Evolutionary conservation across 2,888 invertebrate species (phyloP), one percentile per base, ranked within the genome.

Genomic region (Asteroscopus sphinx): DNA sequence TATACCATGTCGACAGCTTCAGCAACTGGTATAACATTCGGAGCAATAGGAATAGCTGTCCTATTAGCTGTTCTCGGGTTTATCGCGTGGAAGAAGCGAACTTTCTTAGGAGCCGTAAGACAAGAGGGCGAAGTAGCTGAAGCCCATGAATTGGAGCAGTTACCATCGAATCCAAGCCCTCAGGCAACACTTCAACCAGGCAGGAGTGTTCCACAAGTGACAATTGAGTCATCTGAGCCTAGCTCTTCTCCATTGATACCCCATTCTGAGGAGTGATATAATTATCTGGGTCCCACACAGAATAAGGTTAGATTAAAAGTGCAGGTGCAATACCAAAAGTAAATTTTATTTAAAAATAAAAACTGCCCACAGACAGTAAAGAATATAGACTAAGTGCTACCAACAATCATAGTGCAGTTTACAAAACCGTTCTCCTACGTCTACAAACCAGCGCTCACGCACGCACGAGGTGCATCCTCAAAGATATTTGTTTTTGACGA

Each of bases 1-100:
- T 89, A 90, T 78, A 82, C 86, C 63, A 87, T 93, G 87, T 90
- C 93, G 15, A 88, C 87, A 73, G 92, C 91, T n/a, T 91, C 93
- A 11, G 85, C 85, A 0, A 88, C 89, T 0, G 91, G 90, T 5
- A 86, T 93, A 42, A 85, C 86, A 1, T 81, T 92, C 16, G 93
- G 90, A 3, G 82, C 76, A 0, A 79, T 92, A 6, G 77, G 82
- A 1, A 79, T 89, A 1, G 73, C 79, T 0, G 67, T 72, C 0
- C 71, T 86, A 21, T 72, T 93, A 1, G 71, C 53, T 1, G 47
- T 86, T 1, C 76, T 92, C 0, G 90, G 83, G 0, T 79, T 86
- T 33, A 45, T 87, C 1, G 89, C 85, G 0, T 93, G 92, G 92
- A 90, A 86, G 75, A 87, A 86, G 42, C 79, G 87, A 8, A 64